Evolutionary conservation across 2,797 vertebrate genomes (phyloP).

Genomic region (Leptodactylus fallax): DNA sequence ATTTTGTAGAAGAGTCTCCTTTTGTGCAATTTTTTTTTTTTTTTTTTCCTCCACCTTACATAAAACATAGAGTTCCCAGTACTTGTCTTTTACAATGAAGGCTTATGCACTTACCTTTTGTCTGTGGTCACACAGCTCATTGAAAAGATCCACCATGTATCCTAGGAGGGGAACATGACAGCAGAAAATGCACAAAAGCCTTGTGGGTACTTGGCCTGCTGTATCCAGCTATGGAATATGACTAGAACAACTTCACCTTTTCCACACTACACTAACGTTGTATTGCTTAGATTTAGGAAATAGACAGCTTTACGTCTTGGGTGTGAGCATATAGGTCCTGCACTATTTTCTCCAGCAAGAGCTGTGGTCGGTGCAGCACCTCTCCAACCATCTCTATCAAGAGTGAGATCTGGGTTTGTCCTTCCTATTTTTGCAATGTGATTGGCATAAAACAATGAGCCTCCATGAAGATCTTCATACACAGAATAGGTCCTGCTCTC

Average conservation of each 20-base stretch:
- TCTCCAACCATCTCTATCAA: not conserved
- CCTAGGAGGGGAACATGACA: not conserved
- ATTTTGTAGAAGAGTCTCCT: not conserved
- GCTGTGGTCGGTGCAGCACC: not conserved
- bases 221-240: slow-evolving; percentile 1
- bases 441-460: not conserved
- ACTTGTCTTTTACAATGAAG: not conserved
- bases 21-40: not conserved
- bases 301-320: not conserved
- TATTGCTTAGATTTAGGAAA: not conserved
- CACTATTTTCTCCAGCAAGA: not conserved
- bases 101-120: not conserved
- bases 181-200: slow-evolving; percentile 20
- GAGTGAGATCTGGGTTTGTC: not conserved
- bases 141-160: slow-evolving; percentile 7
- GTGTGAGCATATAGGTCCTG: not conserved
- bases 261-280: not conserved
- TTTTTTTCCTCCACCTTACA: not conserved
- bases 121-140: not conserved
- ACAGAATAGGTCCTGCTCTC: not conserved
- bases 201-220: slow-evolving; percentile 8
- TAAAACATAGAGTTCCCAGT: not conserved
- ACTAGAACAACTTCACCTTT: not conserved
- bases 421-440: not conserved
- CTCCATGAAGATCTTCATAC: not conserved